Evolutionary conservation across 2,113 vertebrate species (phyloP).

Genomic region (Tachysurus fulvidraco): DNA sequence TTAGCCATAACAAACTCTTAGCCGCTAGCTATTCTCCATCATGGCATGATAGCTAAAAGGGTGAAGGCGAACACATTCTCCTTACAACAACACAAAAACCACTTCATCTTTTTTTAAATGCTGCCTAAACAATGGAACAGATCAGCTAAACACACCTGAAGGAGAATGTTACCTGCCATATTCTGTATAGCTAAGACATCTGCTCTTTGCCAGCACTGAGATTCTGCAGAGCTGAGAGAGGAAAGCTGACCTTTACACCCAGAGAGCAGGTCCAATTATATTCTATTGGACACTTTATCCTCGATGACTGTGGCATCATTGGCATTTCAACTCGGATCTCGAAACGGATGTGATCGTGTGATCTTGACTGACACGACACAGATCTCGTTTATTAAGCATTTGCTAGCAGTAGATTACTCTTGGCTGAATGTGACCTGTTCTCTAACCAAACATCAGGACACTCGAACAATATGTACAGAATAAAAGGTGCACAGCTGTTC

Average conservation of each 20-base stretch:
- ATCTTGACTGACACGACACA: neutral
- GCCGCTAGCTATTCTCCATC: neutral
- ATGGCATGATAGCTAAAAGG: neutral
- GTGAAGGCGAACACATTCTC: neutral
- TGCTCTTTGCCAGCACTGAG: neutral
- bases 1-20: neutral
- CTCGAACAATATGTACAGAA: neutral
- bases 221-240: neutral
- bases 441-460: neutral
- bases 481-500: constrained; percentile 21
- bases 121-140: neutral
- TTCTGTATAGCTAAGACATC: neutral
- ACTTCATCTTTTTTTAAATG: neutral
- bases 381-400: neutral
- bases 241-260: neutral
- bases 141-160: neutral
- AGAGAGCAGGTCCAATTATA: neutral
- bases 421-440: neutral
- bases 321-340: neutral
- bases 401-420: neutral
- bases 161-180: neutral
- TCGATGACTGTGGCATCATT: neutral
- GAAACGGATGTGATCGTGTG: neutral
- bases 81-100: neutral
- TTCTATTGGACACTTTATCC: no score